phyloP scores from a whole-genome alignment of 1,140 invertebrate genomes.

The Cherax quadricarinatus region DNA sequence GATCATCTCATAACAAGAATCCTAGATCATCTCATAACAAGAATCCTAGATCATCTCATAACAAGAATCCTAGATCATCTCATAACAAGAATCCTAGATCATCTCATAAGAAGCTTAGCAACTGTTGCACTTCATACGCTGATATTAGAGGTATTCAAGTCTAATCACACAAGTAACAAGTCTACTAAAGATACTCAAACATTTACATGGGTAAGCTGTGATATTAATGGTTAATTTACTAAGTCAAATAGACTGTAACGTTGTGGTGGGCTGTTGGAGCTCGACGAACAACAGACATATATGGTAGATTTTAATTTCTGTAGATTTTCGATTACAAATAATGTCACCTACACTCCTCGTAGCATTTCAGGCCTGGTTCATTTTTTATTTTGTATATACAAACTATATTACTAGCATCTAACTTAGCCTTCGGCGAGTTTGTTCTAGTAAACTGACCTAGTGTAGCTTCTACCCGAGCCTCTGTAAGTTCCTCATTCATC shows the following conservation, averaged over 20 bases:
- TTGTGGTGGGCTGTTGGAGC: no score
- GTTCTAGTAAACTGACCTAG: neutral
- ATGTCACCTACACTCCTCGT: neutral
- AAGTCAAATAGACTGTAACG: no score
- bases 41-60: neutral
- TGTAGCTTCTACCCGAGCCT: neutral
- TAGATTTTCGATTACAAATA: neutral
- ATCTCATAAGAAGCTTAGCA: neutral
- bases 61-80: no score
- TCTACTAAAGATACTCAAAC: neutral
- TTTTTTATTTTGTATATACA: neutral
- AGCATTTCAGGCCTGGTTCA: neutral
- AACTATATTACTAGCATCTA: neutral
- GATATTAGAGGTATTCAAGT: neutral
- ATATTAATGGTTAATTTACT: neutral
- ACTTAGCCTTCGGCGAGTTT: neutral
- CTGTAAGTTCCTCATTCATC: neutral
- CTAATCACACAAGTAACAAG: neutral
- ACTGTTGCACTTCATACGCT: neutral
- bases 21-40: neutral
- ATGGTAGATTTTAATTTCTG: no score
- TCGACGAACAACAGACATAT: no score
- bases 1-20: no score
- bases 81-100: neutral
- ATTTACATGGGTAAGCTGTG: neutral